Conservation (phyloP, 2,888 invertebrate species). For the Gymnocheta viridis region DNA sequence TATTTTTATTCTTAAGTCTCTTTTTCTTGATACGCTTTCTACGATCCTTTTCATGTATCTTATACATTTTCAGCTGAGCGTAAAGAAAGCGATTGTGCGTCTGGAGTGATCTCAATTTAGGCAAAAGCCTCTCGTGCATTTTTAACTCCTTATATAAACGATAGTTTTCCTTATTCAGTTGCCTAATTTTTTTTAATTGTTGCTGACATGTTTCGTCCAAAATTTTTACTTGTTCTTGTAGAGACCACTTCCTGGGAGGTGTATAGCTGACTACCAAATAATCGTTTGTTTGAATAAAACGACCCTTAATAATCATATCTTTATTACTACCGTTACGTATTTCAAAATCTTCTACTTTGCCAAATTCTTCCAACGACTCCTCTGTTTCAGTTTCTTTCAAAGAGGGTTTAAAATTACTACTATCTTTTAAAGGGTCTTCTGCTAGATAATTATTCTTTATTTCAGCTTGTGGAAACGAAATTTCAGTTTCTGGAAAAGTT, state of each 20-base stretch:
- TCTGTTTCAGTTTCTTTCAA: not conserved
- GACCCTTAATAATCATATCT: conserved; percentile 41
- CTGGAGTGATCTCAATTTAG: not conserved
- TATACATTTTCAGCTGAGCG: conserved; percentile 13
- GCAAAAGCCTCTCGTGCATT: conserved; percentile 29
- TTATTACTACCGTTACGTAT: conserved; percentile 40
- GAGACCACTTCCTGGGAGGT: conserved; percentile 22
- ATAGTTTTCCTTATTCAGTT: not conserved
- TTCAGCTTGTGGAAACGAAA: too few relatives aligned
- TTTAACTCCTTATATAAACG: not conserved
- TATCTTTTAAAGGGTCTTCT: not conserved
- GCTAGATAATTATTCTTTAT: not conserved
- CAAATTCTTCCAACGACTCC: not conserved
- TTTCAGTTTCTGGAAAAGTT: conserved; percentile 1
- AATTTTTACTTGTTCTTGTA: conserved; percentile 35
- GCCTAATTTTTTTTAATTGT: not conserved
- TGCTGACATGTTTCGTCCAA: not conserved
- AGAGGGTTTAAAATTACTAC: not conserved
- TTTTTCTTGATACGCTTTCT: conserved; percentile 1
- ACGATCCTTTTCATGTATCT: not conserved
- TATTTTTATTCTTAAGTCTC: not conserved
- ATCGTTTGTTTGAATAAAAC: conserved; percentile 37
- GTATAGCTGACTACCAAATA: conserved; percentile 46
- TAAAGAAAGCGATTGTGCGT: not conserved
- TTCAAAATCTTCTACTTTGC: conserved; percentile 41